Percentiles rank a stretch among this genome's conserved stretches.
These are phyloP conservation scores for Sebastes variabilis DNA, from an alignment of 2,797 vertebrate genomes.

Conservation along the genomic window DNA sequence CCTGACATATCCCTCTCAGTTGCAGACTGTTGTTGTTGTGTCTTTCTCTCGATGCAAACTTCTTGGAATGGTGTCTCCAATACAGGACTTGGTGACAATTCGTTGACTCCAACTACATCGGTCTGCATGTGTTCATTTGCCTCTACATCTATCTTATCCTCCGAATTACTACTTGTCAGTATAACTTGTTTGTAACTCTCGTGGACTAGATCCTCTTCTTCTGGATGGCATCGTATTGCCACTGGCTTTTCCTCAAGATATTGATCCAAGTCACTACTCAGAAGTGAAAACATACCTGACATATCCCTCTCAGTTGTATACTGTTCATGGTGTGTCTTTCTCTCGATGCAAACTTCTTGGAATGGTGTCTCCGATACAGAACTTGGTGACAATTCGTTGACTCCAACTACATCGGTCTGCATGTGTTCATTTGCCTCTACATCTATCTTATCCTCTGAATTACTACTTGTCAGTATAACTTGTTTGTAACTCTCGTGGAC, in stretches of 20 bases:
- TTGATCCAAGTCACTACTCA: conserved; percentile 44
- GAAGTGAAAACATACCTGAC: conserved; percentile 54
- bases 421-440: not conserved
- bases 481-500: conserved; percentile 38
- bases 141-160: not conserved
- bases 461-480: not conserved
- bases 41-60: too few relatives aligned
- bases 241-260: conserved; percentile 20
- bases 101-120: not conserved
- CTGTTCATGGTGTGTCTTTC: not conserved
- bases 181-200: conserved; percentile 37
- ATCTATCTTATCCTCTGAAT: not conserved
- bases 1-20: conserved; percentile 51
- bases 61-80: too few relatives aligned
- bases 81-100: not conserved
- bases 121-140: not conserved
- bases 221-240: not conserved
- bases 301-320: conserved; percentile 42
- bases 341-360: too few relatives aligned
- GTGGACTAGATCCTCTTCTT: conserved; percentile 2
- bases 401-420: not conserved
- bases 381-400: not conserved
- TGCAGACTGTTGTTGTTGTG: not conserved
- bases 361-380: too few relatives aligned
- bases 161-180: conserved; percentile 2